Conservation (phyloP, 2,888 invertebrate species). For the Ptilodon capucinus region DNA sequence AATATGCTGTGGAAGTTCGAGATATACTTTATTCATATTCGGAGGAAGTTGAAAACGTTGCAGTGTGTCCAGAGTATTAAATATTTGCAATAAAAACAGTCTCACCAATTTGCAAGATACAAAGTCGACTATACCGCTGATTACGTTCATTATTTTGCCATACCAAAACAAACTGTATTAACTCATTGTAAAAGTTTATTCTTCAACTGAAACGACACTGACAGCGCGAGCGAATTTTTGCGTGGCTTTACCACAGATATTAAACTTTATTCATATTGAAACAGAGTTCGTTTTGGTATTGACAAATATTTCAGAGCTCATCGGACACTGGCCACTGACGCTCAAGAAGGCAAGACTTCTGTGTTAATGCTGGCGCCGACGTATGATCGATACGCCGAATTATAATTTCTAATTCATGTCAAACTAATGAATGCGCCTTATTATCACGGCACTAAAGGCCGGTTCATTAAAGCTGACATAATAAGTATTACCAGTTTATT, state of each 20-base stretch:
- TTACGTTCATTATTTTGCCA: no score
- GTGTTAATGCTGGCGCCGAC: conserved; percentile 38
- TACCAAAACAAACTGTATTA: no score
- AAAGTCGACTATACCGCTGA: conserved; percentile 13
- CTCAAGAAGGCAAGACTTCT: conserved; percentile 32
- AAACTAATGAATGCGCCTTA: conserved; percentile 40
- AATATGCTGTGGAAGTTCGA: background rate
- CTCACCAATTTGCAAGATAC: conserved; percentile 30
- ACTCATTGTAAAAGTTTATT: no score
- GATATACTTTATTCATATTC: background rate
- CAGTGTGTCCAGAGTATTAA: conserved; percentile 3
- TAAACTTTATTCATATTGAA: no score
- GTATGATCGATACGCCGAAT: conserved; percentile 39
- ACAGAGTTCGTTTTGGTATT: no score
- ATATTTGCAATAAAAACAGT: conserved; percentile 24
- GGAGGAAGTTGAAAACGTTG: background rate
- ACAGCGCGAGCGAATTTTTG: no score
- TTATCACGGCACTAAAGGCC: conserved; percentile 26
- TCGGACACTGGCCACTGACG: conserved; percentile 13
- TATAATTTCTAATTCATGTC: conserved; percentile 43
- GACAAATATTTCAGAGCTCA: conserved; percentile 8
- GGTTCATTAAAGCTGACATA: conserved; percentile 26
- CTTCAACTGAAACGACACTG: no score
- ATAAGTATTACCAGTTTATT: conserved; percentile 40
- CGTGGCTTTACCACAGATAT: no score